Base-by-base conservation (phyloP, 2,797 vertebrate species). In the Poecilia gillii region DNA sequence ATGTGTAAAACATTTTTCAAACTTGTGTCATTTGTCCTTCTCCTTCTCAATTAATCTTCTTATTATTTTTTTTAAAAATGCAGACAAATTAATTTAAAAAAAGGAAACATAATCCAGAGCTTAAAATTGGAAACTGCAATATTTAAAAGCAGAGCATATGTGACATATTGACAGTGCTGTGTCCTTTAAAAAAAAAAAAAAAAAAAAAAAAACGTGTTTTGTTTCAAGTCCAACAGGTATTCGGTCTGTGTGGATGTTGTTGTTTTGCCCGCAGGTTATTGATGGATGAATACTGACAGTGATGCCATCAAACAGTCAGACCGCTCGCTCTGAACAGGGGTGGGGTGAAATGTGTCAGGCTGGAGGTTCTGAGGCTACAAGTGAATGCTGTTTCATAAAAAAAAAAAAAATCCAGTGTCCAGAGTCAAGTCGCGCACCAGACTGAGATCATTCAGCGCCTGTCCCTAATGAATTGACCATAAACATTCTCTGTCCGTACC, bases 241-340 rank as follows among this genome's bases (percentile, higher is more conserved):
- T 28, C 33, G 12, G 73, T 64, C 8, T 20, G 13, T 51, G 45
- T 66, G 57, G 70, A 83, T 75, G 12, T 47, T n/a, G 7, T 39
- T 33, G 28, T 36, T 72, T 55, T 41, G 51, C 78, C 81, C 59
- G 68, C 45, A 6, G 55, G 43, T 20, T 0, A 2, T 12, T 84
- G 86, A 89, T 77, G 80, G 81, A 91, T 77, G 79, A 13, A 23
- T 8, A 45, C 74, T 85, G 89, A 82, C 84, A 87, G 79, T 79
- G 7, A 53, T 2, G 47, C 75, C 53, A 81, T 84, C 84, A 64
- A 5, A 46, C 13, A 45, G 75, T 85, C 83, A 74, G 47, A 70
- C 33, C 13, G 55, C 20, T 12, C 25, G 36, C 11, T 64, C 36
- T 62, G 62, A 76, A 59, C 68, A 11, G 39, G 23, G 45, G 9